Percentiles rank a stretch among this genome's conserved stretches.
Conservation (phyloP, 2,113 vertebrate genomes). For the Andinoacara biseriatus region DNA sequence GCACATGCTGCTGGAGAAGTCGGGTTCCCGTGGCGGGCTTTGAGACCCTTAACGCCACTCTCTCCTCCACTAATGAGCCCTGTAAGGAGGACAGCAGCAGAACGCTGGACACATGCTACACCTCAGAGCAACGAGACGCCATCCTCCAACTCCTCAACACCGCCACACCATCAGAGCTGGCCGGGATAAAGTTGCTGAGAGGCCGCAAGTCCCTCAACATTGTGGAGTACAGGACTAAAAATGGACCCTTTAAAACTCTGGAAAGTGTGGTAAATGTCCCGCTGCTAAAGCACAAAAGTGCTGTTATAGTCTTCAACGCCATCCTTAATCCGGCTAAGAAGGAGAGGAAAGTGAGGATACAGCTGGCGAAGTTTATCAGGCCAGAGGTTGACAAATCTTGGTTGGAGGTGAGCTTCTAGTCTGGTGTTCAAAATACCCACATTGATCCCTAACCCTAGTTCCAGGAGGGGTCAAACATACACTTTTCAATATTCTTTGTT, state of each 20-base stretch:
- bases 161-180: conserved; percentile 75
- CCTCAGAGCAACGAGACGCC: conserved; percentile 73
- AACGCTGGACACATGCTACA: conserved; percentile 74
- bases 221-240: conserved; percentile 75
- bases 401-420: conserved; percentile 78
- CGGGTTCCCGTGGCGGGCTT: conserved; percentile 56
- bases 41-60: conserved; percentile 25
- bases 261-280: conserved; percentile 78
- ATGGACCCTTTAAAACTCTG: conserved; percentile 79
- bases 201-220: conserved; percentile 78
- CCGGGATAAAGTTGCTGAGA: conserved; percentile 73
- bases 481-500: too few relatives aligned
- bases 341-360: conserved; percentile 69
- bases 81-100: conserved; percentile 25
- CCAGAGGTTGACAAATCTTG: conserved; percentile 78
- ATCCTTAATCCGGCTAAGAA: conserved; percentile 75
- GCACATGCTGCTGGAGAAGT: conserved; percentile 78
- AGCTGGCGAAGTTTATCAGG: conserved; percentile 77
- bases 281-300: conserved; percentile 82
- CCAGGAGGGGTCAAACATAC: background rate
- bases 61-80: conserved; percentile 2
- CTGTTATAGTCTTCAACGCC: conserved; percentile 76
- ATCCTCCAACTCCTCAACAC: conserved; percentile 81
- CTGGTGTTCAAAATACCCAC: background rate
- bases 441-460: background rate